Evolutionary conservation across 2,797 vertebrate species (phyloP).

Genomic region (Psittacula echo): DNA sequence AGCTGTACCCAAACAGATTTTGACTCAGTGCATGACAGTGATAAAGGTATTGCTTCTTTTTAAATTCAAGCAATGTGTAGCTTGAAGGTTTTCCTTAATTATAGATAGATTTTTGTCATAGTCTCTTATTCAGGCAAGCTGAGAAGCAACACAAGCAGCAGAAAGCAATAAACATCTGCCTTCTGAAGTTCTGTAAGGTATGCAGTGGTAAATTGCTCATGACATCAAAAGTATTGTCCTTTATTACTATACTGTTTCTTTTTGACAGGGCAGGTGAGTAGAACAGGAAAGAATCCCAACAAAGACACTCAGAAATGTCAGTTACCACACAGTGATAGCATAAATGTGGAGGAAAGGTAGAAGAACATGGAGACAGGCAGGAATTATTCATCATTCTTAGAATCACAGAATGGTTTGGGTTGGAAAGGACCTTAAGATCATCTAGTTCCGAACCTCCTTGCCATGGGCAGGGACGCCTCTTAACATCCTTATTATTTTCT

Average conservation of each 20-base stretch:
- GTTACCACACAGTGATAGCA: not conserved
- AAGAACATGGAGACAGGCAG: not conserved
- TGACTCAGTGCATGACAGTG: not conserved
- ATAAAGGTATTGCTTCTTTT: not conserved
- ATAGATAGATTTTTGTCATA: slow-evolving; percentile 2
- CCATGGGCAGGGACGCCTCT: not conserved
- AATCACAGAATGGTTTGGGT: not conserved
- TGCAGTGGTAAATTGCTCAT: slow-evolving; percentile 16
- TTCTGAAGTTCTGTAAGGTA: slow-evolving; percentile 15
- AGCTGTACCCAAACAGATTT: not conserved
- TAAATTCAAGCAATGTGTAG: not conserved
- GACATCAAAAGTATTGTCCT: slow-evolving; percentile 46
- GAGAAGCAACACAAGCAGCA: not conserved
- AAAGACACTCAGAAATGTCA: slow-evolving; percentile 18
- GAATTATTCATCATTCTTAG: not conserved
- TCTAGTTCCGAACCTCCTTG: not conserved
- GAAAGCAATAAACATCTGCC: slow-evolving; percentile 34
- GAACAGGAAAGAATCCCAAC: slow-evolving; percentile 27
- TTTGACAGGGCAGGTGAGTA: slow-evolving; percentile 68
- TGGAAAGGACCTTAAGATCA: not conserved
- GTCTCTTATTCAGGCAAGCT: not conserved
- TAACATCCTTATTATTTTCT: not conserved
- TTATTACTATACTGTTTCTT: slow-evolving; percentile 50
- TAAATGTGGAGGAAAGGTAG: not conserved
- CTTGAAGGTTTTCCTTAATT: slow-evolving; percentile 36